Conservation (phyloP, 2,797 vertebrate genomes). For the Bothrops alternatus region DNA sequence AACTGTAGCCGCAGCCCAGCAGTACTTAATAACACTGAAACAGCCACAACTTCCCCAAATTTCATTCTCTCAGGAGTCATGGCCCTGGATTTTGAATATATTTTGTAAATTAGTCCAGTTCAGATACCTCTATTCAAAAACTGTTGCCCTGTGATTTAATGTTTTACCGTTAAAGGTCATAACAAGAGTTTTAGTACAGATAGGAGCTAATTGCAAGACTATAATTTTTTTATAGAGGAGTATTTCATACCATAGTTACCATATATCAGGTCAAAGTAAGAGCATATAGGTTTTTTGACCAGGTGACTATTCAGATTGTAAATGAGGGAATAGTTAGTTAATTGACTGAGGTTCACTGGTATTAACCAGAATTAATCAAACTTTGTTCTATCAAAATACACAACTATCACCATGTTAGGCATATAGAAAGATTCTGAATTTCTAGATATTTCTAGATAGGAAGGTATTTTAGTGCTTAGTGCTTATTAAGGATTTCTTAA, state of each 20-base stretch:
- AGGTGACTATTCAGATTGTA: not conserved
- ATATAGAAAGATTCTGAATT: not conserved
- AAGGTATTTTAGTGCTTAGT: not conserved
- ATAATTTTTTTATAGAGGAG: not conserved
- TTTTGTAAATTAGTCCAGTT: not conserved
- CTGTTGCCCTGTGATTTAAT: not conserved
- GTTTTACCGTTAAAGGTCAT: not conserved
- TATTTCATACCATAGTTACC: not conserved
- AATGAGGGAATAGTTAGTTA: not conserved
- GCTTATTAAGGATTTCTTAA: not conserved
- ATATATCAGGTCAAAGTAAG: not conserved
- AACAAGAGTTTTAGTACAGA: not conserved
- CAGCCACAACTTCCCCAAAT: not conserved
- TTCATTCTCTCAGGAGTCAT: not conserved
- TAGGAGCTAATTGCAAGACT: constrained; percentile 7
- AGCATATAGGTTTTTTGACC: not conserved
- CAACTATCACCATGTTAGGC: too few species aligned
- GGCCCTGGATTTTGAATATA: not conserved
- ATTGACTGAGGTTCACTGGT: not conserved
- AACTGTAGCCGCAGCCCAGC: not conserved
- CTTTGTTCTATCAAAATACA: not conserved
- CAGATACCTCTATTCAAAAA: not conserved
- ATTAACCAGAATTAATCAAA: not conserved
- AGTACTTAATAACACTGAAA: not conserved
- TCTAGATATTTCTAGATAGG: not conserved